phyloP scores from a whole-genome alignment of 1,140 invertebrate genomes.

The Paralvinella palmiformis region DNA sequence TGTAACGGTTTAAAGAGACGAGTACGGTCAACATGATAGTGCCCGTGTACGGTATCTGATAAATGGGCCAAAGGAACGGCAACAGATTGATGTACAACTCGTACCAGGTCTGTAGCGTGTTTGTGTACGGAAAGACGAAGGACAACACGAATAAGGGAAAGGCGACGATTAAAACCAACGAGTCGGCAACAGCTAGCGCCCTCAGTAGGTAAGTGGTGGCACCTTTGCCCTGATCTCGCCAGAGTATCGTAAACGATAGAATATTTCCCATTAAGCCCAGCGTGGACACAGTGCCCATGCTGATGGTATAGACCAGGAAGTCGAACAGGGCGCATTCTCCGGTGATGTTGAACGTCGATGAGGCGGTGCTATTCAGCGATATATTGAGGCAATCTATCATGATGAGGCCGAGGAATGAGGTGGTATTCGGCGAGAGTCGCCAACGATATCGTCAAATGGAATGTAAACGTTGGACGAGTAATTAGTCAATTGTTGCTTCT shows the following conservation, averaged over 20 bases:
- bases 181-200: slow-evolving; percentile 19
- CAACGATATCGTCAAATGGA: too few species aligned
- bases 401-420: not conserved
- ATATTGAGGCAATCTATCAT: not conserved
- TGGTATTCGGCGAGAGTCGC: too few species aligned
- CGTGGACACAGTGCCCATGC: slow-evolving; percentile 11
- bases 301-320: slow-evolving; percentile 15
- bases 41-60: slow-evolving; percentile 20
- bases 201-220: slow-evolving; percentile 14
- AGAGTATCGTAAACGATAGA: slow-evolving; percentile 12
- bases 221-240: not conserved
- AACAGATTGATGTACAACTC: slow-evolving; percentile 3
- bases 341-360: slow-evolving; percentile 12
- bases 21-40: slow-evolving; percentile 18
- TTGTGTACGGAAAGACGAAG: not conserved
- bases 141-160: slow-evolving; percentile 15
- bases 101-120: slow-evolving; percentile 4
- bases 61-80: slow-evolving; percentile 18
- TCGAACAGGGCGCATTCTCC: slow-evolving; percentile 14
- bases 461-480: too few species aligned
- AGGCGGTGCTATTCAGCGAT: not conserved
- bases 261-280: slow-evolving; percentile 17
- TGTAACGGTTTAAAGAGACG: slow-evolving; percentile 20
- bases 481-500: too few species aligned
- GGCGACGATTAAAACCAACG: slow-evolving; percentile 14